Evolutionary conservation across 2,888 invertebrate genomes (phyloP).

Genomic region (Patella caerulea): DNA sequence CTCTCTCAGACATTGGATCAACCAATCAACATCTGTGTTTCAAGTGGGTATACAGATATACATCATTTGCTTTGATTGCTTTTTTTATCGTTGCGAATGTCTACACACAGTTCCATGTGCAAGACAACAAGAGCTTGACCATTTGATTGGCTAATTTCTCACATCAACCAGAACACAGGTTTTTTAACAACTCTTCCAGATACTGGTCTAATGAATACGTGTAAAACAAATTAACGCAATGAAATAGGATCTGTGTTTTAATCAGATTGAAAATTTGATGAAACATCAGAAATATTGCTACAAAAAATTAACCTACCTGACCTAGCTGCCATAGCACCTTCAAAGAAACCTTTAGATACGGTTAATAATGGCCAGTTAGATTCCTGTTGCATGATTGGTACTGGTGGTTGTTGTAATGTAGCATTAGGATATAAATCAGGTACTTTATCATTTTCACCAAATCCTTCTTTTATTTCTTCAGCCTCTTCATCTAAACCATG

Average conservation of each 20-base stretch:
- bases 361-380: conserved; percentile 97
- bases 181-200: no score
- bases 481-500: conserved; percentile 89
- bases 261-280: no score
- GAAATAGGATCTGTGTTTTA: no score
- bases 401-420: conserved; percentile 85
- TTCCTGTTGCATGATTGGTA: conserved; percentile 90
- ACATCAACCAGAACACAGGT: no score
- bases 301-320: conserved; percentile 56
- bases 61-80: neutral
- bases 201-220: neutral
- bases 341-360: conserved; percentile 81
- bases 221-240: neutral
- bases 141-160: no score
- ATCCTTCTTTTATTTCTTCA: conserved; percentile 75
- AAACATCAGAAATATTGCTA: neutral
- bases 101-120: no score
- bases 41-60: no score
- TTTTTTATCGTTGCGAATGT: neutral
- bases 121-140: no score
- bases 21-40: no score
- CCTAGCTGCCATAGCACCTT: conserved; percentile 71
- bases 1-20: no score
- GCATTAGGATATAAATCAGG: conserved; percentile 85
- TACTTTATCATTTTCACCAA: conserved; percentile 77